Evolutionary conservation across 2,888 invertebrate species (phyloP).

Genomic region (Endotricha flammealis): DNA sequence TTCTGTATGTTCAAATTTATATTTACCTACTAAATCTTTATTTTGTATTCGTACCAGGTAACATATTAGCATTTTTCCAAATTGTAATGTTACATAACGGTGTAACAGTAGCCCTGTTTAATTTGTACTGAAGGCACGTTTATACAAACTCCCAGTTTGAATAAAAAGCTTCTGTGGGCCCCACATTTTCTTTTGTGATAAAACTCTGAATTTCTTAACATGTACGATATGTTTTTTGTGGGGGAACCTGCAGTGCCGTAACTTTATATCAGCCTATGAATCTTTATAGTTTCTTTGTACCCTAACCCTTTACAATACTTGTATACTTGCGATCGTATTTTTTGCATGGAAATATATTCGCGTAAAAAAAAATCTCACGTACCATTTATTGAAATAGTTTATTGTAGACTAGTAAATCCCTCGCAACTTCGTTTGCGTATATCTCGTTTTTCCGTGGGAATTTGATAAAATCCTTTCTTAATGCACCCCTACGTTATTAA

Average conservation of each 20-base stretch:
- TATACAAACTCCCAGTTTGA: neutral
- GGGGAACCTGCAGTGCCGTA: constrained; percentile 3
- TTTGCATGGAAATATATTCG: neutral
- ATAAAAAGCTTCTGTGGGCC: neutral
- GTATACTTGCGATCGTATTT: neutral
- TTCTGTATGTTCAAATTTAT: too few species aligned
- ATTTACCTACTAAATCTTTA: too few species aligned
- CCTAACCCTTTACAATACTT: constrained; percentile 1
- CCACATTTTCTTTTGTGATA: constrained; percentile 4
- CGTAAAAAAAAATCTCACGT: too few species aligned
- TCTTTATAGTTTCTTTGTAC: constrained; percentile 6
- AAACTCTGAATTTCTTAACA: constrained; percentile 1
- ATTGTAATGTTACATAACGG: neutral
- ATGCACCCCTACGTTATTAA: too few species aligned
- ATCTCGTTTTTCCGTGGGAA: too few species aligned
- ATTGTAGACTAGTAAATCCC: too few species aligned
- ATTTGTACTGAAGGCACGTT: neutral
- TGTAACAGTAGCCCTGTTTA: neutral
- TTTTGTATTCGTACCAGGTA: too few species aligned
- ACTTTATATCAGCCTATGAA: constrained; percentile 3
- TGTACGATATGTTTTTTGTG: constrained; percentile 3
- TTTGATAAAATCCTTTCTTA: too few species aligned
- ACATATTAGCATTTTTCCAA: too few species aligned
- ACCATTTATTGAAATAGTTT: too few species aligned
- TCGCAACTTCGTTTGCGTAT: too few species aligned